A percentile compares a stretch with the other conserved stretches of the same genome.
phyloP scores from a whole-genome alignment of 35 echinoderm and acorn worm genomes.

The Heliocidaris erythrogramma region DNA sequence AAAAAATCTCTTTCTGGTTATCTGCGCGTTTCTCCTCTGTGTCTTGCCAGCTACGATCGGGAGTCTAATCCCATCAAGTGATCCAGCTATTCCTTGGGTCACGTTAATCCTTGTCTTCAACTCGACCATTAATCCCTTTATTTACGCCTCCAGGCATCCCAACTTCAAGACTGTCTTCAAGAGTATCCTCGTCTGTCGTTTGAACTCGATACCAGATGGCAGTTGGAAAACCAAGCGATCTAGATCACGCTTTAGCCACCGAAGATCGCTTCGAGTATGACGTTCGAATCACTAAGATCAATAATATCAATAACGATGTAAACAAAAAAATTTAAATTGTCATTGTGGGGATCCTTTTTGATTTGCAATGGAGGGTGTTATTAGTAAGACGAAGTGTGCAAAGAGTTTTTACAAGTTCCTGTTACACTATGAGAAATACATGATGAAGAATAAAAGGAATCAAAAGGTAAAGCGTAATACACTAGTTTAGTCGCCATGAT shows the following conservation, averaged over 20 bases:
- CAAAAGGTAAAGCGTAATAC: too few species aligned
- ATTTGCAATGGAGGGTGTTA: too few species aligned
- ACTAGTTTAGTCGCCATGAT: too few species aligned
- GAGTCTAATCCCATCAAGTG: slow-evolving; percentile 48
- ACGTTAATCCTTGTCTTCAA: slow-evolving; percentile 46
- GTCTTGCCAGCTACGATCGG: slow-evolving; percentile 55
- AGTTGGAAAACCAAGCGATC: slow-evolving; percentile 35
- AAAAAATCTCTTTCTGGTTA: slow-evolving; percentile 54
- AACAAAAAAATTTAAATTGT: too few species aligned
- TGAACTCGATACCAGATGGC: slow-evolving; percentile 11
- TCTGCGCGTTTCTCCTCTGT: slow-evolving; percentile 57
- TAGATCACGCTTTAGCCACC: neutral
- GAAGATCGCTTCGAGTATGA: slow-evolving; percentile 7
- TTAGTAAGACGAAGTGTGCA: too few species aligned
- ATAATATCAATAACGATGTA: too few species aligned
- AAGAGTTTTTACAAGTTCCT: too few species aligned
- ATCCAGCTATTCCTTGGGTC: slow-evolving; percentile 58
- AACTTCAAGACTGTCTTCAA: slow-evolving; percentile 58
- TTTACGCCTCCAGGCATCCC: slow-evolving; percentile 64
- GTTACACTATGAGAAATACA: too few species aligned
- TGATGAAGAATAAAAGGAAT: too few species aligned
- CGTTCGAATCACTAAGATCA: too few species aligned
- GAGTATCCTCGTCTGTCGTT: slow-evolving; percentile 37
- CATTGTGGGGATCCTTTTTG: too few species aligned
- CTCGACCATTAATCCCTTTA: slow-evolving; percentile 61